Percentiles rank a stretch among this genome's conserved stretches.
Evolutionary conservation across 2,888 invertebrate species (phyloP).

Genomic region (Hirtodrosophila cameraria): DNA sequence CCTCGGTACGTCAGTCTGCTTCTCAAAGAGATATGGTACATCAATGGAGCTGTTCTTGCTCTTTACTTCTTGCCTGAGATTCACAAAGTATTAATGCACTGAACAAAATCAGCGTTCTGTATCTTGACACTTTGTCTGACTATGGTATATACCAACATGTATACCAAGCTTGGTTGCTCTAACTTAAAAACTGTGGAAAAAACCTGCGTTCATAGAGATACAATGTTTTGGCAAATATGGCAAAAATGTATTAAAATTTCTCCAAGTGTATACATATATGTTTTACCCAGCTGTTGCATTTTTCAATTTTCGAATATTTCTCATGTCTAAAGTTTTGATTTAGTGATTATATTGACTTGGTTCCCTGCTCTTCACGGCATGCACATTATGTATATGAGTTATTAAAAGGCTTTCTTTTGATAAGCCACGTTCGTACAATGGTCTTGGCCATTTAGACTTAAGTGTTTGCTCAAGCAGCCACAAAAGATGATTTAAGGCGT

Average conservation of each 20-base stretch:
- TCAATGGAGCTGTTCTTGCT: slow-evolving; percentile 38
- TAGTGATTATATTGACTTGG: slow-evolving; percentile 58
- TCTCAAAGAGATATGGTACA: slow-evolving; percentile 22
- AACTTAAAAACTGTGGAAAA: no score
- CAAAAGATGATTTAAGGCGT: slow-evolving; percentile 65
- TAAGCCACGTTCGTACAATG: slow-evolving; percentile 62
- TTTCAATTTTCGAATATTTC: slow-evolving; percentile 80
- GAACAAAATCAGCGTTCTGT: no score
- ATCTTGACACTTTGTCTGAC: no score
- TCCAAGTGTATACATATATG: neutral
- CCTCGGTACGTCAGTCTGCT: slow-evolving; percentile 40
- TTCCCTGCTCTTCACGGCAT: slow-evolving; percentile 14
- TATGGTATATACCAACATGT: no score
- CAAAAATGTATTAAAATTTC: no score
- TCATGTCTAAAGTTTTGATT: slow-evolving; percentile 67
- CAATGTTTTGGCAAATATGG: no score
- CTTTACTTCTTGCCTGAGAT: slow-evolving; percentile 24
- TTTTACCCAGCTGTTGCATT: slow-evolving; percentile 46
- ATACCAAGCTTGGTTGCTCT: no score
- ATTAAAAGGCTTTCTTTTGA: slow-evolving; percentile 74
- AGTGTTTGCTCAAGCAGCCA: slow-evolving; percentile 58
- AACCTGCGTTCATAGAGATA: no score
- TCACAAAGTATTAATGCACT: neutral
- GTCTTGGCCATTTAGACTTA: slow-evolving; percentile 42
- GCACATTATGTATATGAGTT: slow-evolving; percentile 58